Conservation (phyloP, 2,113 vertebrate species). For the Semnornis frantzii region DNA sequence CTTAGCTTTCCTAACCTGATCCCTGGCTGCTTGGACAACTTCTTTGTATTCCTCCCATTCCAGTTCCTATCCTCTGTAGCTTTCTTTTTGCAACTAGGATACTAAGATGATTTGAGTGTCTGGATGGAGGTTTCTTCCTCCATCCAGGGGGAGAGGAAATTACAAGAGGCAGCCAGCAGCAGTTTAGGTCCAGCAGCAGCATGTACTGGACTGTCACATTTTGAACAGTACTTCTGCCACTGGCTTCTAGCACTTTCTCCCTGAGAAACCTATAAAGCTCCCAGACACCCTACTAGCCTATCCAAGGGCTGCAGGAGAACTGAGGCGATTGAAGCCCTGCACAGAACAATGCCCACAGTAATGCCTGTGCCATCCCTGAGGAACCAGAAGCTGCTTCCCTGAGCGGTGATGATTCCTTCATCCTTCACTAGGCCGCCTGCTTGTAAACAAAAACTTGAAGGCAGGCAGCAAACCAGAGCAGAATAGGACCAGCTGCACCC, state of each 20-base stretch:
- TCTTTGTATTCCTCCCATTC: too few relatives aligned
- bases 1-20: too few relatives aligned
- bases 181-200: background rate
- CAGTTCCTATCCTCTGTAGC: too few relatives aligned
- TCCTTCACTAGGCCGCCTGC: background rate
- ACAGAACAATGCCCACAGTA: background rate
- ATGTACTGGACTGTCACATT: fast-evolving
- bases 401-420: background rate
- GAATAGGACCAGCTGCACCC: background rate
- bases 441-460: background rate
- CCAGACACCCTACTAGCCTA: background rate
- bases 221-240: background rate
- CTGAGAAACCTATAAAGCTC: background rate
- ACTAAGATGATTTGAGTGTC: background rate
- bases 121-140: background rate
- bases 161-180: background rate
- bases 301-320: background rate
- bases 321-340: fast-evolving
- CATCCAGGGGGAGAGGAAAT: background rate
- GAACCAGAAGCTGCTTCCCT: background rate
- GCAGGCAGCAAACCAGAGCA: background rate
- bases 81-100: too few relatives aligned
- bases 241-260: background rate
- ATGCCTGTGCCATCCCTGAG: background rate
- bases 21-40: too few relatives aligned